Conservation (phyloP, 2,113 vertebrate species). For the Anas platyrhynchos region DNA sequence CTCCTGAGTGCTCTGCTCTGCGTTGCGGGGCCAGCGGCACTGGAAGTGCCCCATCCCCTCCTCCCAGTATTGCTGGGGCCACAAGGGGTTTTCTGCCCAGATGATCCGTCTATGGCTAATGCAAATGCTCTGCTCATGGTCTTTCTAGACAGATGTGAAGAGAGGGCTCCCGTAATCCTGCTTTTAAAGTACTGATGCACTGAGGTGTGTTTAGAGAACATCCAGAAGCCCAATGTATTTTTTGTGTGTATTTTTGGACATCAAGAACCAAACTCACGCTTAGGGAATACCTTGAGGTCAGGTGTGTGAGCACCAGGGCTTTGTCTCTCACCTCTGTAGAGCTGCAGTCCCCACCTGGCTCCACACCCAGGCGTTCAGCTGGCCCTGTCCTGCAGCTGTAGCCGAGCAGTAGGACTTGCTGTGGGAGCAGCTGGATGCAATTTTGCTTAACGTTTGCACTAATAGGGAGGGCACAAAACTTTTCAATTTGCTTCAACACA, state of each 20-base stretch:
- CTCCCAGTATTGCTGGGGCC: background rate
- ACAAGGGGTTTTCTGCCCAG: background rate
- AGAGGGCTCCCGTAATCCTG: background rate
- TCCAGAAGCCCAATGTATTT: background rate
- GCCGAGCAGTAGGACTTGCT: background rate
- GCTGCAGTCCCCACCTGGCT: background rate
- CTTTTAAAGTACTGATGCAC: background rate
- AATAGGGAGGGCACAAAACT: background rate
- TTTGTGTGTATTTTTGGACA: background rate
- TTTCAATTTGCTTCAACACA: background rate
- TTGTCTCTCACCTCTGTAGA: accelerated
- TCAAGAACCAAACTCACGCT: background rate
- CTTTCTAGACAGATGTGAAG: background rate
- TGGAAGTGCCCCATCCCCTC: background rate
- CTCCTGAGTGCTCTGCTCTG: background rate
- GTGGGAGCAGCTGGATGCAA: background rate
- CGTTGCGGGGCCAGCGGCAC: background rate
- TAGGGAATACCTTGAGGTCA: background rate
- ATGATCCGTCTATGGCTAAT: background rate
- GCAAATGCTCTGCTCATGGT: background rate
- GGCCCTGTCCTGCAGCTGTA: background rate
- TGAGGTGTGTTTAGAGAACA: background rate
- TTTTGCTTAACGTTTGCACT: background rate
- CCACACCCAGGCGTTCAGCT: background rate
- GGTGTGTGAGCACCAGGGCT: accelerated